Base-by-base conservation (phyloP, 2,888 invertebrate species). In the Nesidiocoris tenuis region DNA sequence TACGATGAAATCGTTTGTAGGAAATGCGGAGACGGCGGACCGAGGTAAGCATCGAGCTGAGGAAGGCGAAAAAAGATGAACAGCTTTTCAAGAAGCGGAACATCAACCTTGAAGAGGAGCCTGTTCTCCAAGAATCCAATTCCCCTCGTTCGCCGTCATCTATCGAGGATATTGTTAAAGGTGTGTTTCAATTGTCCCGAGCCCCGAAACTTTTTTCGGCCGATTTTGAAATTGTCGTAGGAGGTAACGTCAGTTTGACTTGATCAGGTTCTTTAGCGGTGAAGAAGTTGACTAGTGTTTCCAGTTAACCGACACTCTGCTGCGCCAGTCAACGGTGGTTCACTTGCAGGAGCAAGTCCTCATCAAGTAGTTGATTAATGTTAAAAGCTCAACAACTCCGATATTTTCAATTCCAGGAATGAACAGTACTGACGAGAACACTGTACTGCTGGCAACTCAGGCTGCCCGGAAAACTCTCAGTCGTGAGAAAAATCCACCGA, bases 401-500 rank as follows among this genome's bases (percentile, higher is more conserved):
- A 59, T 55, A 17, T 76, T 77, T 70, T 39, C 39, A 64, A 76
- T 83, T 78, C 23, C 82, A 84, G 91, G 90, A 18, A 90, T 96
- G 84, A 87, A 88, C 79, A 89, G 89, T 16, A 80, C 83, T 0
- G 91, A 94, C 82, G 85, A 89, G 64, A 82, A 85, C 0, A 82
- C 85, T 1, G 90, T 90, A 82, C 88, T 92, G 3, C 82, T 86
- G 39, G 92, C 93, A 0, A 93, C 93, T 0, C 91, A 94, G 79
- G 89, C 91, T 0, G 95, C 97, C 85, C 88, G 98, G 76, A 97
- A 96, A 85, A 87, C 97, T 70, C 85, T 98, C 74, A 96, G 96
- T 80, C 89, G 92, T 83, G 97, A 98, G 85, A 96, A 96, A 1
- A 95, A 96, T 87, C 98, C 98, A 71, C 98, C 97, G 1, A 98